These are phyloP conservation scores for Falco berigora DNA, from an alignment of 2,797 vertebrate genomes.

Conservation along the genomic window DNA sequence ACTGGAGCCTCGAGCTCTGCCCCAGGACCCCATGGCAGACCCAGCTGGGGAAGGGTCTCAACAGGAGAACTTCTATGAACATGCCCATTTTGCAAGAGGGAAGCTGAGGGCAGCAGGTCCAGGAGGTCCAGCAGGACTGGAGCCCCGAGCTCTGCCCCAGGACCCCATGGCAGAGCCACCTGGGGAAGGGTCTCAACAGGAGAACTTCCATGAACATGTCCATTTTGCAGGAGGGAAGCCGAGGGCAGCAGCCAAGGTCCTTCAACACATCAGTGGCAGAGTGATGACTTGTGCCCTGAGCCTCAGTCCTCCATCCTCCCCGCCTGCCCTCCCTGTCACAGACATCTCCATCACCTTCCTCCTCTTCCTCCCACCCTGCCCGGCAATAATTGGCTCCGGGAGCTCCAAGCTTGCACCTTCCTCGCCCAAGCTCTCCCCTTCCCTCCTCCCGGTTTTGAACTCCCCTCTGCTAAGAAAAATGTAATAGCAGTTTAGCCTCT, in stretches of 20 bases:
- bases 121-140: accelerated
- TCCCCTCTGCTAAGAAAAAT: neutral
- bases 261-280: neutral
- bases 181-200: neutral
- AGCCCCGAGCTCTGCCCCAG: neutral
- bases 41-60: neutral
- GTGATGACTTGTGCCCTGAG: neutral
- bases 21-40: neutral
- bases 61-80: no score
- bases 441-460: neutral
- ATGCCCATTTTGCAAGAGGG: neutral
- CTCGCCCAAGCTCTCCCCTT: neutral
- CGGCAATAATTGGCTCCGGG: neutral
- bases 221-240: neutral
- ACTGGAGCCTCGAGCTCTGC: neutral
- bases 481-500: neutral
- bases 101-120: neutral
- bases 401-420: neutral
- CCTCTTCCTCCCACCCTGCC: neutral
- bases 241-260: neutral
- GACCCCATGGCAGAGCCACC: neutral
- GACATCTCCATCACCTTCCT: neutral
- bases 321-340: neutral
- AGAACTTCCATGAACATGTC: neutral
- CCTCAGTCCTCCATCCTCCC: neutral